Evolutionary conservation across 2,797 vertebrate species (phyloP).

Genomic region (Pangasius djambal): DNA sequence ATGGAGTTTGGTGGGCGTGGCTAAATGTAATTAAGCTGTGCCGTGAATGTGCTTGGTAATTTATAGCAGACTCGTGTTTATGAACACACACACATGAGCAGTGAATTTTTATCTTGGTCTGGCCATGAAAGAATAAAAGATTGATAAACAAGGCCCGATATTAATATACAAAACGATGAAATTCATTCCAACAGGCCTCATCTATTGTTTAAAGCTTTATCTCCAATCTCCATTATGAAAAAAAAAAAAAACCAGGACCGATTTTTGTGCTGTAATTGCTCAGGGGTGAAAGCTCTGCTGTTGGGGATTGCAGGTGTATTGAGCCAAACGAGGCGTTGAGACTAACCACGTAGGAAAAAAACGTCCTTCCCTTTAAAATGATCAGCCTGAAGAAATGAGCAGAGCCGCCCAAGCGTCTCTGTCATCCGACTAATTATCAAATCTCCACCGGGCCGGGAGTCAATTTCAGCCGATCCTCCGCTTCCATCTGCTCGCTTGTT

Average conservation of each 20-base stretch:
- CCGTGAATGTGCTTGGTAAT: neutral
- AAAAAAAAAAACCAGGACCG: no score
- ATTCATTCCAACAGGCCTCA: neutral
- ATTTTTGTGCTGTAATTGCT: neutral
- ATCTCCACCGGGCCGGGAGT: slow-evolving; percentile 53
- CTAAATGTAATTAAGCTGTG: neutral
- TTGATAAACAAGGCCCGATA: neutral
- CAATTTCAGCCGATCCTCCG: slow-evolving; percentile 48
- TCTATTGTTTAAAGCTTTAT: neutral
- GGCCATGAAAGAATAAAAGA: no score
- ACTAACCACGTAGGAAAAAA: neutral
- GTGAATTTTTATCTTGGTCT: neutral
- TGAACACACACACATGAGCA: no score
- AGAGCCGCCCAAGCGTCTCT: neutral
- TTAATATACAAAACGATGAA: neutral
- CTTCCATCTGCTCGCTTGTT: slow-evolving; percentile 42
- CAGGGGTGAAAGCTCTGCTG: neutral
- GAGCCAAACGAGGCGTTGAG: neutral
- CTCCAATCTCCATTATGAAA: neutral
- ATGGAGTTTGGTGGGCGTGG: neutral
- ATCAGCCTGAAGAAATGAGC: slow-evolving; percentile 17
- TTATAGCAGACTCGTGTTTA: neutral
- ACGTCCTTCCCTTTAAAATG: neutral
- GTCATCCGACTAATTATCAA: slow-evolving; percentile 52
- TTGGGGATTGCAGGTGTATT: neutral